Evolutionary conservation across 2,113 vertebrate species (phyloP).

Genomic region (Macrotus californicus): DNA sequence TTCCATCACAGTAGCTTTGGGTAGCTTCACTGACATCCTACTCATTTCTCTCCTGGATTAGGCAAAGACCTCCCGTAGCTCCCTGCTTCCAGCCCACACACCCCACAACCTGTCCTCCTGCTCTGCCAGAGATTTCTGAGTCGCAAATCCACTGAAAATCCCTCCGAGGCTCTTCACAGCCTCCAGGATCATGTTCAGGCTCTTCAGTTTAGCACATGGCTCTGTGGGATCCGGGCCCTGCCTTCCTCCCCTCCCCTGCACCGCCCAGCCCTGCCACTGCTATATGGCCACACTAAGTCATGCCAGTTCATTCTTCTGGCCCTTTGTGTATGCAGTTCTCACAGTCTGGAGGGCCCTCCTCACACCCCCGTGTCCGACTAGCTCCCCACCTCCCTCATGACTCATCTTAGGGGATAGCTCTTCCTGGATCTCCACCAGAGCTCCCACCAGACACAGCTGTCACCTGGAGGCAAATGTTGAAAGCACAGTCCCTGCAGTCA

Average conservation of each 20-base stretch:
- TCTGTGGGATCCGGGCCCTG: background rate
- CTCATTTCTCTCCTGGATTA: conserved; percentile 10
- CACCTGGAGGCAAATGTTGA: background rate
- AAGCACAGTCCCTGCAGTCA: background rate
- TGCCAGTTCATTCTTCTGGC: background rate
- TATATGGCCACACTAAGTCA: background rate
- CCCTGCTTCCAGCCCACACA: background rate
- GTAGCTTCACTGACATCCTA: background rate
- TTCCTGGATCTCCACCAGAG: background rate
- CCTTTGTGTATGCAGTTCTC: background rate
- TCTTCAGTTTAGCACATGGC: background rate
- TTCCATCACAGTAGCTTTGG: background rate
- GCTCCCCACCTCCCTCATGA: background rate
- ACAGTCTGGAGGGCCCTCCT: background rate
- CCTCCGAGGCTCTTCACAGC: background rate
- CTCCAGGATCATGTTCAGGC: background rate
- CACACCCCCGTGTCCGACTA: background rate
- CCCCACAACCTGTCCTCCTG: background rate
- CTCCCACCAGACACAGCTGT: background rate
- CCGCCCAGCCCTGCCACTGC: background rate
- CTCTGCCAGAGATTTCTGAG: background rate
- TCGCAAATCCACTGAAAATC: conserved; percentile 17
- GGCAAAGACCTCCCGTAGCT: background rate
- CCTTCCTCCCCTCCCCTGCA: background rate
- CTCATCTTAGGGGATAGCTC: background rate